These are phyloP conservation scores for Operophtera brumata DNA, from an alignment of 2,888 invertebrate species.

Conservation along the genomic window DNA sequence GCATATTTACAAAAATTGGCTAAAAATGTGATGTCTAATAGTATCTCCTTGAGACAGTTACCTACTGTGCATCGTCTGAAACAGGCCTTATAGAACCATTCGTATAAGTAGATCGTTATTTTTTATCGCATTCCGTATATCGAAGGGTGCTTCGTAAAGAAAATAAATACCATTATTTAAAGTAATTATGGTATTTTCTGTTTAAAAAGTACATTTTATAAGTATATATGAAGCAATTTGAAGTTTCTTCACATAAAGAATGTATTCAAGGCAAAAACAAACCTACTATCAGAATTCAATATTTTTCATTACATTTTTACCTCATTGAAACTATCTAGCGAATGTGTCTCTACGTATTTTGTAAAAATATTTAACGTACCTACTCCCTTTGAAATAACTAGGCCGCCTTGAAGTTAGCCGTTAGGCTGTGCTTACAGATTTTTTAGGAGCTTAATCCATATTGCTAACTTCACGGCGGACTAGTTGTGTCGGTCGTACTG, in stretches of 20 bases:
- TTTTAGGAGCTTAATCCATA: no score
- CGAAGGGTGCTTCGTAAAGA: background rate
- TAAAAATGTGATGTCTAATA: no score
- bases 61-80: background rate
- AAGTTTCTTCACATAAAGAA: background rate
- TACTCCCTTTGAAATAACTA: no score
- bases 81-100: background rate
- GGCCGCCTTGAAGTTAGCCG: no score
- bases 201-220: background rate
- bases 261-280: background rate
- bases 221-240: background rate
- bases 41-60: background rate
- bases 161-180: background rate
- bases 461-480: background rate
- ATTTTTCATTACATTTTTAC: background rate
- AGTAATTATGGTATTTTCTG: background rate
- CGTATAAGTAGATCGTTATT: background rate
- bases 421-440: no score
- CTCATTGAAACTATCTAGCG: background rate
- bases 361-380: slow-evolving; percentile 3
- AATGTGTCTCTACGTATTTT: background rate
- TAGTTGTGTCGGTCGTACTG: background rate
- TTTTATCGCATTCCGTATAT: background rate
- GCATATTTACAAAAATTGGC: no score
- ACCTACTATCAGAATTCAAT: background rate